Conservation (phyloP, 2,797 vertebrate species). For the Girardinus metallicus region DNA sequence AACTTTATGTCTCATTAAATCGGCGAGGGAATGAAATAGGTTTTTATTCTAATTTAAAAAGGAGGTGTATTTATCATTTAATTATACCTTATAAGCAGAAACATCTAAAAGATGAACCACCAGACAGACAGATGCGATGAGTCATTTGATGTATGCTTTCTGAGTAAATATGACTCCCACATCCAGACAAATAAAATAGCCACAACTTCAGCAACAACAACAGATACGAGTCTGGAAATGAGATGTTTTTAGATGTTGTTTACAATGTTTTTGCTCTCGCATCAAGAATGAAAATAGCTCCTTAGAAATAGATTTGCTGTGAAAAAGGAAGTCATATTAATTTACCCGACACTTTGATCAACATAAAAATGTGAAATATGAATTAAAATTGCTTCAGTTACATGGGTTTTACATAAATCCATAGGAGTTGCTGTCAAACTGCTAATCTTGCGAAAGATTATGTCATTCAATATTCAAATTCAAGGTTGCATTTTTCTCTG, state of each 20-base stretch:
- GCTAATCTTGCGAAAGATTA: neutral
- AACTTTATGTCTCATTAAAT: neutral
- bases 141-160: constrained; percentile 48
- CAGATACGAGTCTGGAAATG: neutral
- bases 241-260: neutral
- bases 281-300: neutral
- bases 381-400: neutral
- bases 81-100: neutral
- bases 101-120: constrained; percentile 30
- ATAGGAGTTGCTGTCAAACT: neutral
- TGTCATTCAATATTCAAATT: neutral
- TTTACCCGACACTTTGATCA: too few relatives aligned
- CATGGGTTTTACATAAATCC: neutral
- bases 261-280: neutral
- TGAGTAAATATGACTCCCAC: constrained; percentile 48
- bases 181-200: neutral
- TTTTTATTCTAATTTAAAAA: neutral
- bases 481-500: neutral
- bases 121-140: constrained; percentile 54
- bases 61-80: neutral
- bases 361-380: neutral
- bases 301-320: neutral
- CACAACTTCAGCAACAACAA: neutral
- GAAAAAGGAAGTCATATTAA: neutral
- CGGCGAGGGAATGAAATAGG: neutral